These are phyloP conservation scores for Probaryconus sp. DNA, from an alignment of 1,140 invertebrate species.

Conservation along the genomic window DNA sequence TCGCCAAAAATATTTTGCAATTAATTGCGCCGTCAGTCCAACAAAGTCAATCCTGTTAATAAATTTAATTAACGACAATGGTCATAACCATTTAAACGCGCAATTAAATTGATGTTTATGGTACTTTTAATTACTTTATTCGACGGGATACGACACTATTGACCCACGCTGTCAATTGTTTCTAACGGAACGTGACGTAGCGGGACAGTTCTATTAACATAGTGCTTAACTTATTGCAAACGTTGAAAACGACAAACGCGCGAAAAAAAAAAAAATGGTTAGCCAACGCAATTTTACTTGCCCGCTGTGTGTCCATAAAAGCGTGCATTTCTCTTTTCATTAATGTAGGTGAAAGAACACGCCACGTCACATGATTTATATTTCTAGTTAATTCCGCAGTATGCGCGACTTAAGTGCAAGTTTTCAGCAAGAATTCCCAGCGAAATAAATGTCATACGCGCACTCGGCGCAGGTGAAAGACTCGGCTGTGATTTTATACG, in stretches of 20 bases:
- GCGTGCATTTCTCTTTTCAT: conserved; percentile 41
- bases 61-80: too few relatives aligned
- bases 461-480: conserved; percentile 45
- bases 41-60: too few relatives aligned
- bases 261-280: conserved; percentile 34
- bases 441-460: conserved; percentile 56
- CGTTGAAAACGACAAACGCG: conserved; percentile 4
- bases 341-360: conserved; percentile 39
- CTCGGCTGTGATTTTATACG: conserved; percentile 51
- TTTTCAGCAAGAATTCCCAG: conserved; percentile 51
- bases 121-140: conserved; percentile 27
- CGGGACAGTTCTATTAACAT: conserved; percentile 30
- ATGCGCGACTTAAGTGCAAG: conserved; percentile 35
- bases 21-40: too few relatives aligned
- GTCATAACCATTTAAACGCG: too few relatives aligned
- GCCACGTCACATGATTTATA: conserved; percentile 51
- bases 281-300: conserved; percentile 21
- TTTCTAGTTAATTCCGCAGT: conserved; percentile 38
- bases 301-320: conserved; percentile 26
- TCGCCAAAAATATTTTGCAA: too few relatives aligned
- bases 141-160: conserved; percentile 7
- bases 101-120: too few relatives aligned
- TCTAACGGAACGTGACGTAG: conserved; percentile 2
- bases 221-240: neutral
- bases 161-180: conserved; percentile 32